Evolutionary conservation across 2,797 vertebrate species (phyloP), one percentile per base, ranked within the genome.

Genomic region (Poeciliopsis infans): DNA sequence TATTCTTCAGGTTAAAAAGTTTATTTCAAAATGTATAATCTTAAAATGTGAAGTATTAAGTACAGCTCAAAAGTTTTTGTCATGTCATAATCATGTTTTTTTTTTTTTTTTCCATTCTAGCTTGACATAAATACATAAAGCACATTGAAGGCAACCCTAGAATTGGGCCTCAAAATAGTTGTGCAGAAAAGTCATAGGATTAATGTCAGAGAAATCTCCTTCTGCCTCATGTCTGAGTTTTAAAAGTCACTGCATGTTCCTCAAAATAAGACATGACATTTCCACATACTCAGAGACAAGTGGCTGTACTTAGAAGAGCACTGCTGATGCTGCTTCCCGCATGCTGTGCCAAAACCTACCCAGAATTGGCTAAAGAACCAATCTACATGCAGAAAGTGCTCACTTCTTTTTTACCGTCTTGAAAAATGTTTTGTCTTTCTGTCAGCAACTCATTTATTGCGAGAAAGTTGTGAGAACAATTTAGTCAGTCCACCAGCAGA

Each of bases 381-480:
- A 41, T 69, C 39, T n/a, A 43, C 39, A 69, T 69, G 23, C 10
- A 69, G 39, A 69, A 69, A 43, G 23, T n/a, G 11, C 39, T 15
- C 39, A 25, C 12, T 43, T 41, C 7, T 33, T 33, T 23, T 70
- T 15, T 70, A 15, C 13, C 5, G 0, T 70, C 20, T 68, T 68
- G 7, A 45, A 46, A 7, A 18, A 8, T 7, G 45, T n/a, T 13
- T 23, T 23, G 51, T 46, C 41, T 46, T 10, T 46, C 68, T 45
- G 43, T 13, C 68, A 71, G 41, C 13, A 28, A 46, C 43, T 59
- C 31, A 71, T 36, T 71, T 80, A 11, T 18, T 57, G 43, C 8
- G 4, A 46, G 71, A 74, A 64, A 79, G 45, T 47, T 74, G 33
- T 51, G 39, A 51, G 71, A 74, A 72, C 31, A 41, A 55, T 80